Percentiles rank a stretch among this genome's conserved stretches.
phyloP scores from a whole-genome alignment of 2,888 invertebrate species.

The Sthenelais limicola region DNA sequence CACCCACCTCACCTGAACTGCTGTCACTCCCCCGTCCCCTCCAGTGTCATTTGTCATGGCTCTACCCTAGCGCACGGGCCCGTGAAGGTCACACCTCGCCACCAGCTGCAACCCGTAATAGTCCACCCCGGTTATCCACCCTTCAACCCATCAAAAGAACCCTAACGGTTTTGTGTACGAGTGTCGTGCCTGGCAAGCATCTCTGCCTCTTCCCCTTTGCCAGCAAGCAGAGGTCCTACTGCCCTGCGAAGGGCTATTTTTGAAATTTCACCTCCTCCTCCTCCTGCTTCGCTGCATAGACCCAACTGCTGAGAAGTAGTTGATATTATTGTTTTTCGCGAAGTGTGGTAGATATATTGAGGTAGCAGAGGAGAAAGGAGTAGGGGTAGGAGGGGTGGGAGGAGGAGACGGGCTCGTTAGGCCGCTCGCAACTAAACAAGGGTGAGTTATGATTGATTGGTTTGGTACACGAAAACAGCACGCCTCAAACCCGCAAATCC shows the following conservation, averaged over 20 bases:
- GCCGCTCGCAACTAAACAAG: too few relatives aligned
- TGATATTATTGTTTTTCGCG: too few relatives aligned
- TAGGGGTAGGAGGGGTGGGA: too few relatives aligned
- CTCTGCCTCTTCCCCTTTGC: too few relatives aligned
- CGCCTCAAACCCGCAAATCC: slow-evolving; percentile 36
- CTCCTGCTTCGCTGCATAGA: too few relatives aligned
- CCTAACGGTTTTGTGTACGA: slow-evolving; percentile 26
- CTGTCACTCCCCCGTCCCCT: not conserved
- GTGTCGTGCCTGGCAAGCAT: not conserved
- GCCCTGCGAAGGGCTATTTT: not conserved
- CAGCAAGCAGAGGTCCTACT: too few relatives aligned
- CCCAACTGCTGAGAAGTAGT: too few relatives aligned
- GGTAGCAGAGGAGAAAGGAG: too few relatives aligned
- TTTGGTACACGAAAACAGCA: slow-evolving; percentile 27
- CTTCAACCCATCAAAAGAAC: slow-evolving; percentile 13
- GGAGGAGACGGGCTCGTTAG: too few relatives aligned
- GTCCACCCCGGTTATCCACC: slow-evolving; percentile 19
- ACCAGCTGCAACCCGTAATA: slow-evolving; percentile 34
- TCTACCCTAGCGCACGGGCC: not conserved
- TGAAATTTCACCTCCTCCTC: too few relatives aligned
- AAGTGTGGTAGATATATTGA: too few relatives aligned
- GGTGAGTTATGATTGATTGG: slow-evolving; percentile 36
- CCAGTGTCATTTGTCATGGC: slow-evolving; percentile 3
- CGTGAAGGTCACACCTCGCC: not conserved
- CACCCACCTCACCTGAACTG: slow-evolving; percentile 25